Conservation (phyloP, 2,797 vertebrate genomes). For the Hoplostethus atlanticus region DNA sequence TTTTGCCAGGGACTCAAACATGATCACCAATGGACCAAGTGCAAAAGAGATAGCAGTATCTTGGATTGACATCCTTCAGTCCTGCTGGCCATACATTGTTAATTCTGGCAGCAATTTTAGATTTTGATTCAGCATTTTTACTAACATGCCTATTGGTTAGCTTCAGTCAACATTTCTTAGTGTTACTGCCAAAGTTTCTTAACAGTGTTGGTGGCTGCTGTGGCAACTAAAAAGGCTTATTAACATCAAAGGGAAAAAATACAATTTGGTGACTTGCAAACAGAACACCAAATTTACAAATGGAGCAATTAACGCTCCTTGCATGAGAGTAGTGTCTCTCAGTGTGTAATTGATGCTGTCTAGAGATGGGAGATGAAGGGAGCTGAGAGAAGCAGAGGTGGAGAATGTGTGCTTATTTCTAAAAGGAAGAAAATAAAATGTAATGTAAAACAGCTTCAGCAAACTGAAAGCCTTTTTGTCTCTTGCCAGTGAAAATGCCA, state of each 20-base stretch:
- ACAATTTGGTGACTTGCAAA: neutral
- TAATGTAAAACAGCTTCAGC: neutral
- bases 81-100: neutral
- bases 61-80: constrained; percentile 14
- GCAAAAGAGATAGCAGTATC: neutral
- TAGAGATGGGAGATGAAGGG: neutral
- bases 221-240: neutral
- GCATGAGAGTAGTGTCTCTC: neutral
- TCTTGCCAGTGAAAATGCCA: constrained; percentile 6
- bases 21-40: neutral
- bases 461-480: neutral
- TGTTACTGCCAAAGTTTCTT: neutral
- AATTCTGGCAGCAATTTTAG: neutral
- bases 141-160: no score
- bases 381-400: constrained; percentile 5
- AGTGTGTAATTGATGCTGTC: neutral
- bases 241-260: neutral
- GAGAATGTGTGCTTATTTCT: constrained; percentile 13
- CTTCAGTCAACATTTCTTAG: no score
- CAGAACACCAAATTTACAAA: neutral
- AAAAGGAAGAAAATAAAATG: constrained; percentile 1
- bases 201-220: neutral
- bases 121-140: no score
- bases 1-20: neutral
- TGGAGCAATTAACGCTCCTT: neutral